Conservation (phyloP, 2,888 invertebrate species). For the Nephrotoma flavescens region DNA sequence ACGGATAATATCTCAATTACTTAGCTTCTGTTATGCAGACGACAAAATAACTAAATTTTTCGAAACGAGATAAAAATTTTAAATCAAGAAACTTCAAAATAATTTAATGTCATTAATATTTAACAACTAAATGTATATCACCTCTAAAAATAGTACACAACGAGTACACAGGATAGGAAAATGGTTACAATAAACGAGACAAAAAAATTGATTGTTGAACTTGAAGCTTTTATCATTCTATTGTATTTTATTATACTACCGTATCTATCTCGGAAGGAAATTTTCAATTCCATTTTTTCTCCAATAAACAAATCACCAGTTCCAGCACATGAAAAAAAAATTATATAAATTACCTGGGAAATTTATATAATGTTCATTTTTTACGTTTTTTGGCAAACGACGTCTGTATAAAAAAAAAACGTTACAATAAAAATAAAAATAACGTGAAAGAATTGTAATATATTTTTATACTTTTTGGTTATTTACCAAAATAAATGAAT, state of each 20-base stretch:
- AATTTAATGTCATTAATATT: background rate
- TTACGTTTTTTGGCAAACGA: background rate
- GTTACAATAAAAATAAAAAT: background rate
- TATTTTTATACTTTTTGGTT: background rate
- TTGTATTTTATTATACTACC: background rate
- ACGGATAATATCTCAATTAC: background rate
- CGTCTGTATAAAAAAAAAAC: background rate
- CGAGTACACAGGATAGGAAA: background rate
- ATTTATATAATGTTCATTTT: background rate
- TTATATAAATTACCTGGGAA: background rate
- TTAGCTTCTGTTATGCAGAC: background rate
- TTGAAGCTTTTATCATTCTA: background rate
- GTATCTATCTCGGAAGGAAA: background rate
- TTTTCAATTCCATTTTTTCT: background rate
- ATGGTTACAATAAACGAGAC: background rate
- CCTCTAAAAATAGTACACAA: background rate
- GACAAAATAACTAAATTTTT: background rate
- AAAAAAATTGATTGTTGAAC: background rate
- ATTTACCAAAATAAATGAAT: background rate
- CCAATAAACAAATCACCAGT: background rate
- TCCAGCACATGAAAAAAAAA: background rate
- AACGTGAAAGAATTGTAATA: background rate
- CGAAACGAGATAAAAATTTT: background rate
- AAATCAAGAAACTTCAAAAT: background rate
- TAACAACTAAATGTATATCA: background rate